phyloP scores from a whole-genome alignment of 2,888 invertebrate genomes.

The Chaitophorus viminalis region DNA sequence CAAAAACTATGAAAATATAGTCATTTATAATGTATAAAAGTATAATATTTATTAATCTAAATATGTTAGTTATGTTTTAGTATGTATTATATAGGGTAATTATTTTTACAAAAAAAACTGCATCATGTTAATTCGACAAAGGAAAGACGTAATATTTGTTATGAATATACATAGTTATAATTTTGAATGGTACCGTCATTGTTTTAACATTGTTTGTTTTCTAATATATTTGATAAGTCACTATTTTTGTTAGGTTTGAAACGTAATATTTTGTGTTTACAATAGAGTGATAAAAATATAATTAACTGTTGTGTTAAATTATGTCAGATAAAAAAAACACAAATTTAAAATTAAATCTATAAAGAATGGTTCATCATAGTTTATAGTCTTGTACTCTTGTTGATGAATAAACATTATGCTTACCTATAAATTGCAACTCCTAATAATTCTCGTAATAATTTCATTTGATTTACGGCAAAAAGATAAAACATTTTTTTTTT shows the following conservation, averaged over 20 bases:
- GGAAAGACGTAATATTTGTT: background rate
- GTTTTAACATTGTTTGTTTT: background rate
- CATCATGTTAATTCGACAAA: background rate
- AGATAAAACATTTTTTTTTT: background rate
- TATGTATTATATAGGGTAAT: background rate
- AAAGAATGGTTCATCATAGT: background rate
- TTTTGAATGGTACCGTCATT: background rate
- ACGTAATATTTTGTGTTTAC: background rate
- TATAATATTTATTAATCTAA: background rate
- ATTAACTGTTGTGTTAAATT: background rate
- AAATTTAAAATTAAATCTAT: background rate
- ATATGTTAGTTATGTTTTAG: background rate
- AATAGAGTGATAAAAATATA: background rate
- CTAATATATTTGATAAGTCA: background rate
- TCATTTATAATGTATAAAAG: too few species aligned
- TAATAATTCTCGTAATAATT: too few species aligned
- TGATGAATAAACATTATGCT: background rate
- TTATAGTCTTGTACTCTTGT: background rate
- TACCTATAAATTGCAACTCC: too few species aligned
- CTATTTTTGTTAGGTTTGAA: background rate
- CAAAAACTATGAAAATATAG: background rate
- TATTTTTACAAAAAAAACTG: background rate
- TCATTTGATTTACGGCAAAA: background rate
- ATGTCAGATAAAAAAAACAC: background rate
- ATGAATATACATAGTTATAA: background rate